Percentiles rank a stretch among this genome's conserved stretches.
Evolutionary conservation across 2,797 vertebrate species (phyloP).

Genomic region (Anabacerthia variegaticeps): DNA sequence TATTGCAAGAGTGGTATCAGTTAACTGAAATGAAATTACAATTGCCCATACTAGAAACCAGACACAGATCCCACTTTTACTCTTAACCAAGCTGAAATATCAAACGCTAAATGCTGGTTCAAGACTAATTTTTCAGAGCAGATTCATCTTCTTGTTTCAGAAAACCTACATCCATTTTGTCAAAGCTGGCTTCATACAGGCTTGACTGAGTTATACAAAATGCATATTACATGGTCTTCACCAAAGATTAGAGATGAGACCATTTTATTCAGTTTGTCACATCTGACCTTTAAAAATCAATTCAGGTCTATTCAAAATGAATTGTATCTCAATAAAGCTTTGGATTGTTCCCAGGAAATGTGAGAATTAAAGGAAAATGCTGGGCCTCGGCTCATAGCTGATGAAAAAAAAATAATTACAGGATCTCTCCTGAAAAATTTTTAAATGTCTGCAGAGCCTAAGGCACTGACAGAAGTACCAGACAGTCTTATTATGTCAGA

Average conservation of each 20-base stretch:
- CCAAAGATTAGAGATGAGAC: background rate
- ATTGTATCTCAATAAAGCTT: background rate
- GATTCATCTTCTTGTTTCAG: background rate
- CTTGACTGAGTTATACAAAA: background rate
- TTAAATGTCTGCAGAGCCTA: background rate
- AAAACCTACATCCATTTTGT: background rate
- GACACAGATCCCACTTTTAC: background rate
- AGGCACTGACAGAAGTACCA: background rate
- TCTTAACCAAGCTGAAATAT: background rate
- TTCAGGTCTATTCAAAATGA: background rate
- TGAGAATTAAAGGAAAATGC: background rate
- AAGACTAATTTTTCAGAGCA: background rate
- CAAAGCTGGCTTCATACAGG: background rate
- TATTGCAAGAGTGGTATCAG: background rate
- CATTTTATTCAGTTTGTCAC: background rate
- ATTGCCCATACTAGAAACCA: background rate
- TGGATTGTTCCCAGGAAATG: background rate
- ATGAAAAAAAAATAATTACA: background rate
- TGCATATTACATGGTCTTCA: accelerated
- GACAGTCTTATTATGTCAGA: background rate
- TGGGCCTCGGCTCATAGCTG: background rate
- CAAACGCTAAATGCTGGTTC: background rate
- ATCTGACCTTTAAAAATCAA: background rate
- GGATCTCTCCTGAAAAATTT: background rate
- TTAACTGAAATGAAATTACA: background rate